Conservation (phyloP, 2,888 invertebrate genomes). For the Isotomurus palustris region DNA sequence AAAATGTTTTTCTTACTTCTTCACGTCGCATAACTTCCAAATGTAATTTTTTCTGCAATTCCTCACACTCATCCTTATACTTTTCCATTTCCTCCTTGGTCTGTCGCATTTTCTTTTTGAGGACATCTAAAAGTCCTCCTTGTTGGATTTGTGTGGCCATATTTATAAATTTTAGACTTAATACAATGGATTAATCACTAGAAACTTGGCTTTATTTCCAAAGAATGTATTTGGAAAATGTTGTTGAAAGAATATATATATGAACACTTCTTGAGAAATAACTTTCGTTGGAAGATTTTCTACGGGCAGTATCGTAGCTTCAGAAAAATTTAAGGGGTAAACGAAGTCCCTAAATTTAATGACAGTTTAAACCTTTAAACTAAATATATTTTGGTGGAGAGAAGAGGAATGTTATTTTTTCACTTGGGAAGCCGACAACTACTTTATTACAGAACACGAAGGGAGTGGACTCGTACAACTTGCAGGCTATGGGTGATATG, state of each 20-base stretch:
- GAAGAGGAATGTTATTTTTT: neutral
- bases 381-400: no score
- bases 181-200: neutral
- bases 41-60: slow-evolving; percentile 90
- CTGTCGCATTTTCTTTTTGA: slow-evolving; percentile 99
- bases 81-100: slow-evolving; percentile 98
- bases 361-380: no score
- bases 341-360: no score
- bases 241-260: no score
- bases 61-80: slow-evolving; percentile 96
- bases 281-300: neutral
- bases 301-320: neutral
- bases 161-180: slow-evolving; percentile 48
- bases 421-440: slow-evolving; percentile 2
- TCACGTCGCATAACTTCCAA: slow-evolving; percentile 93
- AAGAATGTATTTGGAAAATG: no score
- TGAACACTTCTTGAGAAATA: neutral
- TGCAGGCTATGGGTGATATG: no score
- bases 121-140: slow-evolving; percentile 89
- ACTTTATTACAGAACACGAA: neutral
- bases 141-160: slow-evolving; percentile 88
- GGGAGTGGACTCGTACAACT: slow-evolving; percentile 6
- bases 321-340: neutral
- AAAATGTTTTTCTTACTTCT: slow-evolving; percentile 96
- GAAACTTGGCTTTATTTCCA: neutral